These are phyloP conservation scores for Liasis olivaceus DNA, from an alignment of 2,797 vertebrate species.

Conservation along the genomic window DNA sequence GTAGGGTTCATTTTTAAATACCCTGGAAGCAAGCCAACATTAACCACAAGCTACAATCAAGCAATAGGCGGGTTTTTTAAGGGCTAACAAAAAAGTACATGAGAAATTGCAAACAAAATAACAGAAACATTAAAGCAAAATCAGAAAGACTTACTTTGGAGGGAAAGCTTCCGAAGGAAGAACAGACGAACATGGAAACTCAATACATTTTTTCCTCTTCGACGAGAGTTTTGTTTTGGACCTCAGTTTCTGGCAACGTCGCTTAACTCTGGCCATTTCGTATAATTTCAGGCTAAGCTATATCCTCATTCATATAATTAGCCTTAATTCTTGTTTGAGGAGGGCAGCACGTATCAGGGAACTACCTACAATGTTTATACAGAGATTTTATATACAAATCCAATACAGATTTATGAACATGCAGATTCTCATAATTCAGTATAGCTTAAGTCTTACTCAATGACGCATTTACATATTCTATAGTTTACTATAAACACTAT, in stretches of 20 bases:
- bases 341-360: background rate
- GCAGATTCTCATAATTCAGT: too few relatives aligned
- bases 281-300: background rate
- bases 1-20: background rate
- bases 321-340: background rate
- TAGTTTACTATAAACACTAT: background rate
- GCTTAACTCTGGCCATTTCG: slow-evolving; percentile 74
- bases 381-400: background rate
- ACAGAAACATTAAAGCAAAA: background rate
- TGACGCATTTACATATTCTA: too few relatives aligned
- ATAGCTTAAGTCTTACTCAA: too few relatives aligned
- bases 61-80: background rate
- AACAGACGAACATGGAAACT: rapidly evolving
- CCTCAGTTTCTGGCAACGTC: slow-evolving; percentile 59
- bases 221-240: slow-evolving; percentile 42
- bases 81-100: background rate
- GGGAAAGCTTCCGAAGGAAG: background rate
- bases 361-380: background rate
- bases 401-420: background rate
- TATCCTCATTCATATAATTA: background rate
- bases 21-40: background rate
- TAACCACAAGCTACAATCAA: background rate
- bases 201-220: slow-evolving; percentile 25
- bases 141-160: slow-evolving; percentile 40
- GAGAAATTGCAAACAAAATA: background rate